Base-by-base conservation (phyloP, 2,888 invertebrate species). In the Scaptomyza caliginosa region DNA sequence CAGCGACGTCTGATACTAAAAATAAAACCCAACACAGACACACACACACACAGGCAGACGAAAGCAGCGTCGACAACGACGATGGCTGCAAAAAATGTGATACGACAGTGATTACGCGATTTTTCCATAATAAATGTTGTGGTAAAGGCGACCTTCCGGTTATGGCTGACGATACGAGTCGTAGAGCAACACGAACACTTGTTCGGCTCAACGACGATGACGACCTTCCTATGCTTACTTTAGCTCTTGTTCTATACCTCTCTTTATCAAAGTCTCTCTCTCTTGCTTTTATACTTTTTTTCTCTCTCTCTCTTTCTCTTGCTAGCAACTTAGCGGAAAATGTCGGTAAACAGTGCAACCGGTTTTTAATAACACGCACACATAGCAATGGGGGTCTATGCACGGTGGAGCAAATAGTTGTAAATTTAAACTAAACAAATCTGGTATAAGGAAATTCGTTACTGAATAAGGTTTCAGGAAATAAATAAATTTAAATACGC, bases 131-230 rank as follows among this genome's bases (percentile, higher is more conserved):
- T 88, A 88, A 88, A 88, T 80, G 77, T 83, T 86, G 86, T 83
- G 86, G 86, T 81, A 88, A 88, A 88, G 84, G 83, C 88, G 89
- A 88, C 88, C 88, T 88, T 88, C 88, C 88, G 89, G 89, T 77
- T 78, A 85, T 83, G 67, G 77, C 78, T 65, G 72, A 63, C 51
- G 48, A 73, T 52, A 68, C 71, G 74, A 72, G 51, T 34, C 54
- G 42, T 17, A 50, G 26, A 49, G 34, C 45, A 21, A 57, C 34
- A 66, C 56, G 52, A 62, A 49, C 86, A 78, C 73, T 76, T 82
- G 86, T 82, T 76, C 83, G 82, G 86, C 67, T 64, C 56, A 69
- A 50, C 74, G 55, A 78, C 79, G 68, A 71, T 65, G 77, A 67
- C 86, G 80, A 81, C 86, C 81, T 81, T 86, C 86, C 74, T 74